Percentiles rank a stretch among this genome's conserved stretches.
Evolutionary conservation across 2,888 invertebrate genomes (phyloP).

Genomic region (Rhingia rostrata): DNA sequence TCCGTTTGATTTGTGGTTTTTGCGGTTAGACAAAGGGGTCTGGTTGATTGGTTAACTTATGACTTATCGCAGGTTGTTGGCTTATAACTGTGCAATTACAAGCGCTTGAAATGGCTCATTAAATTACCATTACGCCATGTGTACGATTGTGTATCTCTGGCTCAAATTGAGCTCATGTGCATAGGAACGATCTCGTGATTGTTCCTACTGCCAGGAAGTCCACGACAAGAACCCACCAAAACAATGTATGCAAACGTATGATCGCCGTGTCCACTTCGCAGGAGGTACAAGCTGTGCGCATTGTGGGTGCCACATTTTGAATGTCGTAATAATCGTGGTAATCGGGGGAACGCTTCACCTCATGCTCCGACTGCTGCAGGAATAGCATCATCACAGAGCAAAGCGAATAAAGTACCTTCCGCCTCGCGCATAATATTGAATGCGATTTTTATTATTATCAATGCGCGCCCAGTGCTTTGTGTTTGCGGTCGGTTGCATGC

Average conservation of each 20-base stretch:
- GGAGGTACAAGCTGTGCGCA: conserved; percentile 54
- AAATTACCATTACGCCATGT: conserved; percentile 67
- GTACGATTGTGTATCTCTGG: conserved; percentile 45
- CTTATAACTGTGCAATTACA: conserved; percentile 28
- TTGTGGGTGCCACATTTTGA: conserved; percentile 74
- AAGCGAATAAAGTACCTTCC: conserved; percentile 52
- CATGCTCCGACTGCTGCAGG: conserved; percentile 30
- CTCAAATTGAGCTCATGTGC: conserved; percentile 41
- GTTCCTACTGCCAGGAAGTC: conserved; percentile 61
- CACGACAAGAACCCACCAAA: conserved; percentile 45
- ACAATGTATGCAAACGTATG: conserved; percentile 38
- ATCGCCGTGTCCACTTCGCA: conserved; percentile 61
- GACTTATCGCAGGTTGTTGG: conserved; percentile 21
- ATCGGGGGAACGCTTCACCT: conserved; percentile 57
- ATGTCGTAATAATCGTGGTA: conserved; percentile 74
- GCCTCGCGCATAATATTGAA: conserved; percentile 71
- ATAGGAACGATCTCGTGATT: conserved; percentile 54
- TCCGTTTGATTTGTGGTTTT: conserved; percentile 11
- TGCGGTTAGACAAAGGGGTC: conserved; percentile 34
- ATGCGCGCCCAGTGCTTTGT: conserved; percentile 61
- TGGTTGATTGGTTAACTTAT: conserved; percentile 26
- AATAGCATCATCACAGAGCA: conserved; percentile 15
- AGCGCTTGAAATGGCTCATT: conserved; percentile 54
- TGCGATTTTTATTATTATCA: conserved; percentile 72
- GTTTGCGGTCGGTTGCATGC: conserved; percentile 29